A percentile compares a stretch with the other conserved stretches of the same genome.
These are phyloP conservation scores for Bos javanicus DNA, from an alignment of 2,113 vertebrate genomes.

Conservation along the genomic window DNA sequence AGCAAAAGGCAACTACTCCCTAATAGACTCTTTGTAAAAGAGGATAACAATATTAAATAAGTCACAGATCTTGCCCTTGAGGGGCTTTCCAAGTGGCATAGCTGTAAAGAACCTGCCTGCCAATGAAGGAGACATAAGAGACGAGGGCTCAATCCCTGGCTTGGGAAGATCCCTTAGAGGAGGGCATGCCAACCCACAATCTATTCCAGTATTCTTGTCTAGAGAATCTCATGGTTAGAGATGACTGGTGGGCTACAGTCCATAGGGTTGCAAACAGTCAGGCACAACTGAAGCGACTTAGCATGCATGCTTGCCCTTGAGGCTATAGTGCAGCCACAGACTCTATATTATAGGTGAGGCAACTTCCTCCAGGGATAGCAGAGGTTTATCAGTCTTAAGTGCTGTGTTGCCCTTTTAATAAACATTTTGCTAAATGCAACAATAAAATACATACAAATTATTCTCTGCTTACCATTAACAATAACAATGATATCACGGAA, in stretches of 20 bases:
- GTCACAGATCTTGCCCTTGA: not conserved
- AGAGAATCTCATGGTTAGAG: not conserved
- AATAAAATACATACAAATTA: not conserved
- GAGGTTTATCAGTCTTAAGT: not conserved
- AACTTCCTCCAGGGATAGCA: not conserved
- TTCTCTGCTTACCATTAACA: conserved; percentile 92
- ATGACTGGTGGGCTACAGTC: not conserved
- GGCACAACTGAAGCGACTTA: not conserved
- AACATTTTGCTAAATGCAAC: not conserved
- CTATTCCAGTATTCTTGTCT: not conserved
- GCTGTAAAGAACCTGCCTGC: not conserved
- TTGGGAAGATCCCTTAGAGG: not conserved
- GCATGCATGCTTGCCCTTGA: not conserved
- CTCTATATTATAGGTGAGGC: rapidly evolving
- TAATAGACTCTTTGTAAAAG: not conserved
- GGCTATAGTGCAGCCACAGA: not conserved
- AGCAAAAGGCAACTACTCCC: not conserved
- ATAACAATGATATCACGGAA: conserved; percentile 96
- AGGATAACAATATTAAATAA: not conserved
- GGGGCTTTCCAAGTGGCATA: not conserved
- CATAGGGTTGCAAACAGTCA: not conserved
- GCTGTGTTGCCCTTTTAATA: not conserved
- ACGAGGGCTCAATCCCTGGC: rapidly evolving
- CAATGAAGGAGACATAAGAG: not conserved
- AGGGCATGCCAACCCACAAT: not conserved